Base-by-base conservation (phyloP, 2,888 invertebrate genomes). In the Drosophila diplacantha region DNA sequence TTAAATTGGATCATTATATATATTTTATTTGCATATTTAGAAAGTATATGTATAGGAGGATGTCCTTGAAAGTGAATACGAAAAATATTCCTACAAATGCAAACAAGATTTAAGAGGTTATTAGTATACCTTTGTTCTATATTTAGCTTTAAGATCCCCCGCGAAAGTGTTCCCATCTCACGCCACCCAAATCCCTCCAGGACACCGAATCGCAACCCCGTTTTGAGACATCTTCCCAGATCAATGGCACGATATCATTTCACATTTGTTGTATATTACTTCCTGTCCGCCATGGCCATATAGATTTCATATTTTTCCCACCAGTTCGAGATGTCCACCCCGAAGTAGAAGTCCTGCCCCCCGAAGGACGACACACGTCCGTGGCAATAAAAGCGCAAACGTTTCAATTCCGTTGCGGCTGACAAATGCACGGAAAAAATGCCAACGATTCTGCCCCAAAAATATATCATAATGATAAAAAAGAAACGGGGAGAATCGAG, bases 361-460 rank as follows among this genome's bases (percentile, higher is more conserved):
- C 62, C 38, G 43, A 20, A 46, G 20, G 51, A 51, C 47, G 81
- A 68, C 81, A 72, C 79, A 79, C 81, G 81, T 83, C 53, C 81
- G 63, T 38, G 61, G 71, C 76, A 79, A 81, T 81, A 81, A 81
- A 81, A 75, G 78, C 66, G 83, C 81, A 83, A 83, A 83, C 81
- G 81, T 72, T 71, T 73, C 79, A 77, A 84, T 84, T 83, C 84
- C 77, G 85, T 72, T 77, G 78, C 85, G 85, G 83, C 83, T 85
- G 85, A 85, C 86, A 86, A 86, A 85, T 80, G 79, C 85, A 85
- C 76, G 35, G 35, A 81, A 78, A 69, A 77, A 73, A 75, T 72
- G 73, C 72, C 68, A 63, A 41, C 53, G 68, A 65, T 76, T 69
- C 77, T 68, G 71, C 73, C 75, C 75, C 81, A 73, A 77, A 83